Conservation (phyloP, 2,888 invertebrate genomes). For the Pollenia griseotomentosa region DNA sequence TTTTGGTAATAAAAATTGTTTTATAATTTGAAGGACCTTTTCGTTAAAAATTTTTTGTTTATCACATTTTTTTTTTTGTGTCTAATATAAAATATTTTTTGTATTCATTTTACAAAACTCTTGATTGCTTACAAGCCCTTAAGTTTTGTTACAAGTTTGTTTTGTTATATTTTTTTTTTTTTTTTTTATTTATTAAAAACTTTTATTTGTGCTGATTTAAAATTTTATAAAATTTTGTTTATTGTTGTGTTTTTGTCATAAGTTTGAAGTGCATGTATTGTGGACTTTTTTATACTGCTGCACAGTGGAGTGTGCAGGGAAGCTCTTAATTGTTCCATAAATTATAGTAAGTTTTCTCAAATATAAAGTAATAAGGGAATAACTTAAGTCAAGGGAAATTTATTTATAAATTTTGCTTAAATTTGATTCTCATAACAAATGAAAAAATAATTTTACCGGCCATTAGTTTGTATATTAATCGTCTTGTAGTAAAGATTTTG, state of each 20-base stretch:
- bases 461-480: too few species aligned
- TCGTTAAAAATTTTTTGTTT: not conserved
- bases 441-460: too few species aligned
- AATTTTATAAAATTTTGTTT: slow-evolving; percentile 13
- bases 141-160: slow-evolving; percentile 53
- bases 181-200: slow-evolving; percentile 41
- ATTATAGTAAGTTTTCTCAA: too few species aligned
- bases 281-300: not conserved
- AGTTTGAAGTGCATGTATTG: slow-evolving; percentile 8
- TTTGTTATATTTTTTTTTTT: not conserved
- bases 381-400: too few species aligned
- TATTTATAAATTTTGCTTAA: too few species aligned
- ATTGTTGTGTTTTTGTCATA: not conserved
- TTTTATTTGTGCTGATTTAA: slow-evolving; percentile 44
- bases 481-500: too few species aligned
- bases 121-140: slow-evolving; percentile 69
- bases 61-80: not conserved
- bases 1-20: not conserved
- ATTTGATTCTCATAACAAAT: too few species aligned
- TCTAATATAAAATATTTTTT: slow-evolving; percentile 1
- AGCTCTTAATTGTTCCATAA: too few species aligned
- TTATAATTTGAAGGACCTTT: slow-evolving; percentile 1
- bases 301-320: not conserved
- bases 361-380: too few species aligned
- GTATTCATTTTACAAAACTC: slow-evolving; percentile 28